phyloP scores from a whole-genome alignment of 1,140 invertebrate species.

The Trichonephila clavipes region DNA sequence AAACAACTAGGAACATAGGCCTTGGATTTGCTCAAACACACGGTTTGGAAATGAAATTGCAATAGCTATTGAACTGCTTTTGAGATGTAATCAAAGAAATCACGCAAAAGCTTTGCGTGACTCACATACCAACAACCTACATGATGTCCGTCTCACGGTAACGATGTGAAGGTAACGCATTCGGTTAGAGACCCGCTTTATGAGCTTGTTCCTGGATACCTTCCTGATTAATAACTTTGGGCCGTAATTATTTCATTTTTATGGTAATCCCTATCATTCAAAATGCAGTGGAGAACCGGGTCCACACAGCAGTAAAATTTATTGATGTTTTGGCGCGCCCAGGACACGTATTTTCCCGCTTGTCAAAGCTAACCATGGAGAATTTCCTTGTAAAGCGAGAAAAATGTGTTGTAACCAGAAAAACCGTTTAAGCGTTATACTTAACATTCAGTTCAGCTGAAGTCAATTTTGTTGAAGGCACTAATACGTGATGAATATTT shows the following conservation, averaged over 20 bases:
- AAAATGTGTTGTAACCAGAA: background rate
- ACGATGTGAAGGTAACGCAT: background rate
- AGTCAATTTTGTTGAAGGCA: no score
- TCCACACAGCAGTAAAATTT: background rate
- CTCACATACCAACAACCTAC: background rate
- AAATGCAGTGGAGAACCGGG: background rate
- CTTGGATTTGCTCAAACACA: background rate
- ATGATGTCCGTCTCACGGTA: background rate
- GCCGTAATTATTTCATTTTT: constrained; percentile 14
- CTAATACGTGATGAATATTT: no score
- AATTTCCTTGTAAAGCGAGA: background rate
- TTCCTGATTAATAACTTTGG: constrained; percentile 12
- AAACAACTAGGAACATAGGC: background rate
- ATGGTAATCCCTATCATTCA: constrained; percentile 28
- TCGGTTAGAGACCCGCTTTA: constrained; percentile 14
- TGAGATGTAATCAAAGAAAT: constrained; percentile 32
- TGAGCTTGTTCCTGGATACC: constrained; percentile 37
- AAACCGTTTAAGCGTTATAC: background rate
- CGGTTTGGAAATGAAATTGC: constrained; percentile 2
- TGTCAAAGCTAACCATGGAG: background rate
- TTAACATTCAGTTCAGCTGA: no score
- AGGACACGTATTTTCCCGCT: constrained; percentile 7
- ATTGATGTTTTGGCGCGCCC: background rate
- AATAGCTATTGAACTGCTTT: constrained; percentile 51
- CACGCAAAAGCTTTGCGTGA: constrained; percentile 52